Evolutionary conservation across 2,888 invertebrate genomes (phyloP).

Genomic region (Agriopis marginaria): DNA sequence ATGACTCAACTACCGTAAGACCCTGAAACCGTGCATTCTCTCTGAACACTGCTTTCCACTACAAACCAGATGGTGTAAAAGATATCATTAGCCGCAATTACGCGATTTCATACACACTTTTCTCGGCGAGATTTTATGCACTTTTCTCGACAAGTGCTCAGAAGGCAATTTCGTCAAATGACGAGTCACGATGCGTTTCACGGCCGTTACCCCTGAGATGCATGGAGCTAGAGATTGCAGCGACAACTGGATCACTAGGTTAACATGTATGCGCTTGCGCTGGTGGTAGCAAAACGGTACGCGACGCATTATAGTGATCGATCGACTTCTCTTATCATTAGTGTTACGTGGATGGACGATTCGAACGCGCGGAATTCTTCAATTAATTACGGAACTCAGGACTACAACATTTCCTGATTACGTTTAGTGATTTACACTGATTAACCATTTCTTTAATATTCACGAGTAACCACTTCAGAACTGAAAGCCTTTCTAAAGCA

Average conservation of each 20-base stretch:
- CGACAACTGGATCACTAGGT: conserved; percentile 50
- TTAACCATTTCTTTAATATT: conserved; percentile 14
- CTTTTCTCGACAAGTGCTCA: conserved; percentile 38
- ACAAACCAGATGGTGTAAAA: conserved; percentile 34
- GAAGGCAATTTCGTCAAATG: conserved; percentile 53
- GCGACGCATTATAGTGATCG: conserved; percentile 37
- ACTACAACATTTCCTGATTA: conserved; percentile 5
- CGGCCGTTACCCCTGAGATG: conserved; percentile 46
- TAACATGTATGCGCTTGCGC: conserved; percentile 39
- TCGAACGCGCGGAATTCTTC: conserved; percentile 21
- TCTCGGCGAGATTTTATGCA: conserved; percentile 35
- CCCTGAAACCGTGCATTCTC: conserved; percentile 12
- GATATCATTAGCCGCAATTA: conserved; percentile 34
- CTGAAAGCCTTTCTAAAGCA: conserved; percentile 39
- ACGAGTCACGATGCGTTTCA: conserved; percentile 53
- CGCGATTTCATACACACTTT: conserved; percentile 27
- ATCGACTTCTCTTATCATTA: conserved; percentile 45
- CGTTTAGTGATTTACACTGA: neutral
- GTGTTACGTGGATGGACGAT: conserved; percentile 36
- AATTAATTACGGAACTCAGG: conserved; percentile 23
- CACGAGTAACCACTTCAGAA: conserved; percentile 40
- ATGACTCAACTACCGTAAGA: conserved; percentile 7
- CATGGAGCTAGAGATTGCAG: conserved; percentile 42
- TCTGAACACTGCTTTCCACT: conserved; percentile 36
- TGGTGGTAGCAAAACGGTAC: conserved; percentile 33